phyloP scores from a whole-genome alignment of 2,888 invertebrate species.

The Drosophila picticornis region DNA sequence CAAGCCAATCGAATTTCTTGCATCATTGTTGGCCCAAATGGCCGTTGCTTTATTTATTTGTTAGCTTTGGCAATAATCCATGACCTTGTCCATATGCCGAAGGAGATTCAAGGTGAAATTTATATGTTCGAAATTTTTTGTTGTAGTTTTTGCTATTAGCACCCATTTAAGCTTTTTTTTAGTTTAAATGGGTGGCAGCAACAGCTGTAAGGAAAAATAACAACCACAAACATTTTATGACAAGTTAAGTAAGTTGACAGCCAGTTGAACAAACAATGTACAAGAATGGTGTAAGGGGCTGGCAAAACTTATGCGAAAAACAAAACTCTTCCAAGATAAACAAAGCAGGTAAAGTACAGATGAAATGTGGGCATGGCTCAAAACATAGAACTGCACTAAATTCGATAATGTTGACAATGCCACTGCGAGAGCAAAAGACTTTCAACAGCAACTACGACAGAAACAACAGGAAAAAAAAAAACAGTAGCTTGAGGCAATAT shows the following conservation, averaged over 20 bases:
- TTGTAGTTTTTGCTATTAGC: conserved; percentile 29
- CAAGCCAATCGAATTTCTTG: conserved; percentile 71
- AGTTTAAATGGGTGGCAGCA: conserved; percentile 42
- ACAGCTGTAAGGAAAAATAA: conserved; percentile 23
- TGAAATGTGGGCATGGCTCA: conserved; percentile 43
- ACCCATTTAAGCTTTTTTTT: conserved; percentile 33
- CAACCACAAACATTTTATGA: conserved; percentile 37
- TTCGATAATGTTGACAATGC: conserved; percentile 57
- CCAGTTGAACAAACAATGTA: conserved; percentile 33
- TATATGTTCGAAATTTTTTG: conserved; percentile 32
- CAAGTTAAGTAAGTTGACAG: conserved; percentile 58
- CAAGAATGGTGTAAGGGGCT: background rate
- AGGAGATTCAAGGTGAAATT: conserved; percentile 73
- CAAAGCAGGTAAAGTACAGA: conserved; percentile 49
- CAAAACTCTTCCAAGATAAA: conserved; percentile 64
- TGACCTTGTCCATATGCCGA: conserved; percentile 64
- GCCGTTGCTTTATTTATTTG: conserved; percentile 60
- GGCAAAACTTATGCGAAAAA: conserved; percentile 49
- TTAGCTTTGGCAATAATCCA: conserved; percentile 45
- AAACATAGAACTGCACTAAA: conserved; percentile 28
- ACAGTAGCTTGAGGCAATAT: conserved; percentile 43
- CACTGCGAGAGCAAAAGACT: conserved; percentile 51
- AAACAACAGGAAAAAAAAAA: conserved; percentile 15
- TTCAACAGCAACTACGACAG: conserved; percentile 31
- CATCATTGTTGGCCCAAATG: conserved; percentile 72